Conservation (phyloP, 2,797 vertebrate genomes). For the Micropoecilia bifurca region DNA sequence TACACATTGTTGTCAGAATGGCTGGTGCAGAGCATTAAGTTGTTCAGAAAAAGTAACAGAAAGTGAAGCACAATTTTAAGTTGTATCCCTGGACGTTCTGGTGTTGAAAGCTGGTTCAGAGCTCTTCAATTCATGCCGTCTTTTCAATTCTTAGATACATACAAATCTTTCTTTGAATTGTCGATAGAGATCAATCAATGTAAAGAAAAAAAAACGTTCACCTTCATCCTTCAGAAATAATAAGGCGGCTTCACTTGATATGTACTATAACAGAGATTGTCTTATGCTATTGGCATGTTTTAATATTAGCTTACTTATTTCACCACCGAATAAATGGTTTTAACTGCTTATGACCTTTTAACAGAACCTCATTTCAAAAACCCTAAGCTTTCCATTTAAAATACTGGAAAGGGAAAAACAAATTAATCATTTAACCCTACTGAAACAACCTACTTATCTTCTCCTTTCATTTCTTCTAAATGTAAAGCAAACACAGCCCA, state of each 20-base stretch:
- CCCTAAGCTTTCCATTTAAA: not conserved
- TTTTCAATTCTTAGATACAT: not conserved
- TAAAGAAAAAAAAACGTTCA: not conserved
- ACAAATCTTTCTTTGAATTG: not conserved
- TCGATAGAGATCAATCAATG: not conserved
- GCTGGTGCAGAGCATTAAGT: not conserved
- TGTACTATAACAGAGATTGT: not conserved
- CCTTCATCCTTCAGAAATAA: not conserved
- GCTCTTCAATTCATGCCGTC: not conserved
- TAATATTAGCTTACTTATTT: not conserved
- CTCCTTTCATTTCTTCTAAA: constrained; percentile 9
- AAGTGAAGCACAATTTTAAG: not conserved
- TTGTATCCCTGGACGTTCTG: not conserved
- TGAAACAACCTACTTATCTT: constrained; percentile 14
- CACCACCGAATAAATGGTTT: not conserved
- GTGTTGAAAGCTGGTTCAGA: not conserved
- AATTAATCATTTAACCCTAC: constrained; percentile 24
- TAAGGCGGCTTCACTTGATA: not conserved
- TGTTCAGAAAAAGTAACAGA: not conserved
- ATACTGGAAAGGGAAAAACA: constrained; percentile 10
- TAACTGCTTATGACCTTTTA: not conserved
- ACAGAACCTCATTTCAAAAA: not conserved
- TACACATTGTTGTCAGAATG: not conserved
- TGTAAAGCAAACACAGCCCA: constrained; percentile 4
- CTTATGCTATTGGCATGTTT: not conserved